These are phyloP conservation scores for Chrysopilus asiliformis DNA, from an alignment of 2,888 invertebrate genomes.

Conservation along the genomic window DNA sequence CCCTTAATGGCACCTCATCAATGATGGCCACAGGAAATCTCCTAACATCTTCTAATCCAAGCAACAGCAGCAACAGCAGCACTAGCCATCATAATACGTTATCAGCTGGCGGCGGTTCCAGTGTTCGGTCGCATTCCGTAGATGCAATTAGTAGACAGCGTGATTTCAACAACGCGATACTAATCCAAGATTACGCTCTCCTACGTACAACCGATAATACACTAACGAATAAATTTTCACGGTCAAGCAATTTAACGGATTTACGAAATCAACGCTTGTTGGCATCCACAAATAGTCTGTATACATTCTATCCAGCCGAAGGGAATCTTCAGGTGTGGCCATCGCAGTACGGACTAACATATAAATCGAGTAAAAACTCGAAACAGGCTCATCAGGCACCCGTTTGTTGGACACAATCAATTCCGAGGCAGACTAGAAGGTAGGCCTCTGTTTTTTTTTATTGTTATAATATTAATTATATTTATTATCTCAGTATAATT, in stretches of 20 bases:
- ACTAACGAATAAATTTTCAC: constrained; percentile 11
- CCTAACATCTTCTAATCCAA: constrained; percentile 18
- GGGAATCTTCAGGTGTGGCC: constrained; percentile 36
- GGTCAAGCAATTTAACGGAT: constrained; percentile 18
- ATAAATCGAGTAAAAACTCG: constrained; percentile 31
- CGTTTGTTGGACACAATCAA: constrained; percentile 36
- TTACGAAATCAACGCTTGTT: constrained; percentile 20
- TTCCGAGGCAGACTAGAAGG: constrained; percentile 37
- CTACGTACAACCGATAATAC: constrained; percentile 4
- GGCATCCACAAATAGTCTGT: constrained; percentile 33
- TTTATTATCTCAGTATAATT: too few relatives aligned
- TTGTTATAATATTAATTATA: too few relatives aligned
- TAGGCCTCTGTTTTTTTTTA: too few relatives aligned
- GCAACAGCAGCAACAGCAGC: constrained; percentile 4
- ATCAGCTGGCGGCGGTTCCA: constrained; percentile 1
- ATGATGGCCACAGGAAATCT: constrained; percentile 1
- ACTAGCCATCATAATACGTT: not conserved
- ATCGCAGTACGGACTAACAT: constrained; percentile 33
- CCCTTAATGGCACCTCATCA: constrained; percentile 7
- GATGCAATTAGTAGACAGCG: constrained; percentile 30
- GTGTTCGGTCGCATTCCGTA: constrained; percentile 31
- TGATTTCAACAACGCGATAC: constrained; percentile 24
- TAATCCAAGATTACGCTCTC: constrained; percentile 17
- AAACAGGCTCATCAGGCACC: constrained; percentile 34
- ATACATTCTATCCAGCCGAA: constrained; percentile 36